Evolutionary conservation across 2,113 vertebrate genomes (phyloP).

Genomic region (Etheostoma cragini): DNA sequence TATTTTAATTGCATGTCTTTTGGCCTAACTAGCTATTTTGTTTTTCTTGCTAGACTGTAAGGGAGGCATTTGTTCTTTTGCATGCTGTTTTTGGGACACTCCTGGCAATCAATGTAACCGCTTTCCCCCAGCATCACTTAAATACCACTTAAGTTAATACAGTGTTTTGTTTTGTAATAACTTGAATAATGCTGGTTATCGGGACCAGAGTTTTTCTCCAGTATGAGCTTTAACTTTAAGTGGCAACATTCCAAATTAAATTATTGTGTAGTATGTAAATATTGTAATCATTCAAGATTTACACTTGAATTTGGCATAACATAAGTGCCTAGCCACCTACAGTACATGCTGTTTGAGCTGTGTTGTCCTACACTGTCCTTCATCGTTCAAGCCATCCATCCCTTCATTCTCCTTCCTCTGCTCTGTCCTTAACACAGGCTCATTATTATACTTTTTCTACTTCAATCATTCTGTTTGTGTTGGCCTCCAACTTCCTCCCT

Average conservation of each 20-base stretch:
- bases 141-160: background rate
- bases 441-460: background rate
- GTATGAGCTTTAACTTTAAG: background rate
- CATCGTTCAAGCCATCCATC: too few species aligned
- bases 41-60: background rate
- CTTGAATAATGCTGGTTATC: background rate
- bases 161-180: background rate
- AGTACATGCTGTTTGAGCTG: background rate
- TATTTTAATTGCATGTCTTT: background rate
- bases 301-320: background rate
- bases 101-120: background rate
- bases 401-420: background rate
- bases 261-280: background rate
- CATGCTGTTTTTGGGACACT: background rate
- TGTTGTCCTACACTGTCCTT: background rate
- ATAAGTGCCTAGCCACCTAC: background rate
- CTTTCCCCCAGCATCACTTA: background rate
- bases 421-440: conserved; percentile 7
- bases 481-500: background rate
- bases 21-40: background rate
- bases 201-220: background rate
- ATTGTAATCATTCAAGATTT: background rate
- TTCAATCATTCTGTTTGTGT: background rate
- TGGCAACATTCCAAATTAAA: background rate
- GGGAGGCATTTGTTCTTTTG: background rate